phyloP scores from a whole-genome alignment of 2,113 vertebrate species.

The Leucoraja erinaceus region DNA sequence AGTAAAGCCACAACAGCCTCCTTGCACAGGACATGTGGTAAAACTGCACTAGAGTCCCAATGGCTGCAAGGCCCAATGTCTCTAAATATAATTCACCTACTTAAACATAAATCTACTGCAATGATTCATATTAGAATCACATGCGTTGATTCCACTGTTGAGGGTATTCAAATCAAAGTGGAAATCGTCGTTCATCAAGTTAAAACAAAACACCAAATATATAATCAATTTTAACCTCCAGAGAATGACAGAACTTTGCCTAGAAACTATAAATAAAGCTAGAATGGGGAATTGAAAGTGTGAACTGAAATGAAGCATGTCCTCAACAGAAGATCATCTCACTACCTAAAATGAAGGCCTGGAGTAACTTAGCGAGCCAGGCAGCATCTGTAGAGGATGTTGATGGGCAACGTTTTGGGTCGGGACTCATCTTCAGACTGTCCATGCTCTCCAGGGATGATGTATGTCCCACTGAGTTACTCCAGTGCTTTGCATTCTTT shows the following conservation, averaged over 20 bases:
- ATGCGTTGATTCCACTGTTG: neutral
- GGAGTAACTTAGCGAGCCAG: too few relatives aligned
- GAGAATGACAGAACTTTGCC: neutral
- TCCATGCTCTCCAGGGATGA: too few relatives aligned
- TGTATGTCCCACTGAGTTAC: too few relatives aligned
- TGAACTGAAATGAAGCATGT: neutral
- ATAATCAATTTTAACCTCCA: neutral
- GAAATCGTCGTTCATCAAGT: neutral
- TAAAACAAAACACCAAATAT: neutral
- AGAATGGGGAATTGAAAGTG: conserved; percentile 25
- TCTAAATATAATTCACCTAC: too few relatives aligned
- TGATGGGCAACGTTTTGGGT: too few relatives aligned
- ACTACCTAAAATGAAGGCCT: neutral
- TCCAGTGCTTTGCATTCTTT: too few relatives aligned
- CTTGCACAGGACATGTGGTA: neutral
- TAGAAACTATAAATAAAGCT: neutral
- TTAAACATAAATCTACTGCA: too few relatives aligned
- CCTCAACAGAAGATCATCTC: neutral
- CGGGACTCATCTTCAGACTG: too few relatives aligned
- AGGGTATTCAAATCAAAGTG: neutral
- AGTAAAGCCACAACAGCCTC: neutral
- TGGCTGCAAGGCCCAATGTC: neutral
- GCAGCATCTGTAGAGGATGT: too few relatives aligned
- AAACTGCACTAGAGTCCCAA: neutral
- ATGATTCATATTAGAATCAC: neutral